phyloP scores from a whole-genome alignment of 2,797 vertebrate genomes.

The Ficedula albicollis region DNA sequence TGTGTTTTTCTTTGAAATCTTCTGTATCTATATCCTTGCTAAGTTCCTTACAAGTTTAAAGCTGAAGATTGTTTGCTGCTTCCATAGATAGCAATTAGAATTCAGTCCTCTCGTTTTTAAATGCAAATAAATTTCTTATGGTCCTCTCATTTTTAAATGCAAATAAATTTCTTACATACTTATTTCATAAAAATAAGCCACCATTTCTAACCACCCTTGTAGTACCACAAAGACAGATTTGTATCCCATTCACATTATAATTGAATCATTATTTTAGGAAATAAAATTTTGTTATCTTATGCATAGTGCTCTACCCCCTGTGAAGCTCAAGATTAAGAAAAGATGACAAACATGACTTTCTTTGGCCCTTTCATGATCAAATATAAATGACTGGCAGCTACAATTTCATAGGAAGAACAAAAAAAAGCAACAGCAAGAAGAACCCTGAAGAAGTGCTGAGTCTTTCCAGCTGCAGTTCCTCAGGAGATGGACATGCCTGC shows the following conservation, averaged over 20 bases:
- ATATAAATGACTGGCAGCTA: not conserved
- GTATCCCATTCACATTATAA: not conserved
- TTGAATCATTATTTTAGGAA: not conserved
- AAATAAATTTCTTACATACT: not conserved
- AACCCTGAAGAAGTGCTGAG: not conserved
- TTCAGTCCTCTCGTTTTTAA: not conserved
- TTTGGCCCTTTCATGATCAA: not conserved
- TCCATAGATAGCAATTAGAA: not conserved
- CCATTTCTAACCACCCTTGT: not conserved
- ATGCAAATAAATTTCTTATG: not conserved
- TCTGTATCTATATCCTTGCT: not conserved
- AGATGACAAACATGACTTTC: not conserved
- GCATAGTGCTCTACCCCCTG: not conserved
- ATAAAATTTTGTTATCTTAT: not conserved
- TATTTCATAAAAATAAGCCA: not conserved
- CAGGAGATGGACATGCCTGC: not conserved
- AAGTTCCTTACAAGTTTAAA: not conserved
- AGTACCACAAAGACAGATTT: not conserved
- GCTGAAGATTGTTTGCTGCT: not conserved
- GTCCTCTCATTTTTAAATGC: not conserved
- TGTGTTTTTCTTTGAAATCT: not conserved
- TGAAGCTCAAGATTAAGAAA: not conserved
- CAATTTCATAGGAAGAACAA: not conserved
- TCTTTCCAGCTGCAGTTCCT: not conserved
- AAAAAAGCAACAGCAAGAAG: not conserved